Evolutionary conservation across 1,140 invertebrate species (phyloP).

Genomic region (Diplogasteroides magnus): DNA sequence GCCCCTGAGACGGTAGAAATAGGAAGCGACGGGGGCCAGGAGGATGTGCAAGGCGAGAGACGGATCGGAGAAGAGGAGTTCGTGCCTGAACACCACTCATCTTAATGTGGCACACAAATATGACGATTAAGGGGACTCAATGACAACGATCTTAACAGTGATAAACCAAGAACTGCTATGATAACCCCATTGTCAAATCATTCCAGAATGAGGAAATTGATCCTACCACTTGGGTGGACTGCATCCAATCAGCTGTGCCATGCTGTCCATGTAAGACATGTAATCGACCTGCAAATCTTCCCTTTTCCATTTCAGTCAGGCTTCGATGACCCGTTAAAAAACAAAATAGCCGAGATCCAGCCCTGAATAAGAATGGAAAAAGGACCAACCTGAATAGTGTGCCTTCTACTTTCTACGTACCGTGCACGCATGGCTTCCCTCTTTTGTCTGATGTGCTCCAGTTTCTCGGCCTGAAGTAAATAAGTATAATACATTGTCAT

Average conservation of each 20-base stretch:
- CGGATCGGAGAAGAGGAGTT: not conserved
- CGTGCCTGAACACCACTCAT: not conserved
- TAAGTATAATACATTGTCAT: not conserved
- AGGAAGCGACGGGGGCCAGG: constrained; percentile 56
- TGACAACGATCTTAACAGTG: not conserved
- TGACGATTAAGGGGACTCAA: not conserved
- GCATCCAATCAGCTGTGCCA: constrained; percentile 55
- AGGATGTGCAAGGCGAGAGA: constrained; percentile 9
- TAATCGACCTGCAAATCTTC: constrained; percentile 50
- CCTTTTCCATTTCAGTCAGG: not conserved
- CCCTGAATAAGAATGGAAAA: not conserved
- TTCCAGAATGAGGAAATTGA: not conserved
- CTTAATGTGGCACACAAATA: not conserved
- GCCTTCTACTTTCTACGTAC: constrained; percentile 36
- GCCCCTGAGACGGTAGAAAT: constrained; percentile 59
- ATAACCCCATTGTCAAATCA: not conserved
- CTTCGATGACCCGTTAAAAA: not conserved
- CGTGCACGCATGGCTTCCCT: constrained; percentile 12
- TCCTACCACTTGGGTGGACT: constrained; percentile 44
- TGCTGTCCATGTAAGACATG: constrained; percentile 56
- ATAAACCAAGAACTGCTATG: no score
- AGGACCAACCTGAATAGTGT: constrained; percentile 52
- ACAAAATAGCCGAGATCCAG: not conserved
- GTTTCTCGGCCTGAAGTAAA: constrained; percentile 28
- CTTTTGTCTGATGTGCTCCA: constrained; percentile 12